Percentiles rank a stretch among this genome's conserved stretches.
phyloP scores from a whole-genome alignment of 2,888 invertebrate species.

The Cephus nigrinus region DNA sequence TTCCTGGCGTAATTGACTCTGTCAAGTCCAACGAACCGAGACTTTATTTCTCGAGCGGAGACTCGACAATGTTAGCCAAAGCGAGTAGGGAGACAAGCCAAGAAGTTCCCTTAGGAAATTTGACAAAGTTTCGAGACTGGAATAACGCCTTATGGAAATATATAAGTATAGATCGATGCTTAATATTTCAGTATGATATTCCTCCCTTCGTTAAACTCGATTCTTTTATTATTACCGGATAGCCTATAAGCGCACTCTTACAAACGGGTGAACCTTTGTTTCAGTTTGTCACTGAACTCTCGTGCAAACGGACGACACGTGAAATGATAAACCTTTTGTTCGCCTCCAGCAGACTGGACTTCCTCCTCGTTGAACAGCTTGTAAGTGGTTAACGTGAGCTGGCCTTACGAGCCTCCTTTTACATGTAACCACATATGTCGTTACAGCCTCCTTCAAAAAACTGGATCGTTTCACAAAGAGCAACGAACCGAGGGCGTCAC shows the following conservation, averaged over 20 bases:
- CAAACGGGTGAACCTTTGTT: neutral
- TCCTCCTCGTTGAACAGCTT: slow-evolving; percentile 25
- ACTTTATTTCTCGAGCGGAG: neutral
- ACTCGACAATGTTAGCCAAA: neutral
- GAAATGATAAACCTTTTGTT: slow-evolving; percentile 41
- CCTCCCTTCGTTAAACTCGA: neutral
- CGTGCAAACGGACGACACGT: slow-evolving; percentile 24
- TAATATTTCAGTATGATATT: neutral
- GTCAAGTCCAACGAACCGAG: neutral
- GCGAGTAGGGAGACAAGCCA: neutral
- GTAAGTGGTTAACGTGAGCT: slow-evolving; percentile 3
- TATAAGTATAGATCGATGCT: neutral
- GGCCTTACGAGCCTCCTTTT: slow-evolving; percentile 1
- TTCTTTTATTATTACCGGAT: neutral
- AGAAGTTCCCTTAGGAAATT: neutral
- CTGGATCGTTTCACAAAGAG: neutral
- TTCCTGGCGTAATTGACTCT: neutral
- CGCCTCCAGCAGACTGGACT: slow-evolving; percentile 45
- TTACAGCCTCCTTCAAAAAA: neutral
- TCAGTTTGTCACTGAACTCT: slow-evolving; percentile 6
- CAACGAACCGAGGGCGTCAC: neutral
- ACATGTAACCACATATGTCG: neutral
- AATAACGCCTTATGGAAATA: neutral
- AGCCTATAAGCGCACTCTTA: neutral
- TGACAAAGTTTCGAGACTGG: neutral